Base-by-base conservation (phyloP, 2,888 invertebrate genomes). In the Mesodorylaimus sp. region DNA sequence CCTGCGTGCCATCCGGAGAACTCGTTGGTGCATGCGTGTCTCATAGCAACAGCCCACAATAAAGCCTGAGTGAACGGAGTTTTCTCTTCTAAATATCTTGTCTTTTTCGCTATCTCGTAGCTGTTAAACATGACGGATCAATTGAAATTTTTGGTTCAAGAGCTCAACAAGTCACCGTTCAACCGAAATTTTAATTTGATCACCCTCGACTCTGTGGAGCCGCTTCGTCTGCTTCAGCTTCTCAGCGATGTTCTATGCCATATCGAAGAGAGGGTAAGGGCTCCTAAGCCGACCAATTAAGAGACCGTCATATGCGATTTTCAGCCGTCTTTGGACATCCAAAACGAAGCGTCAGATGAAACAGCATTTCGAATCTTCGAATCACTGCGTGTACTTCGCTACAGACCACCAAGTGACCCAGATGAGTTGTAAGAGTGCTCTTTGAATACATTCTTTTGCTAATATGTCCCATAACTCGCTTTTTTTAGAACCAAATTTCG, bases 121-220 rank as follows among this genome's bases (percentile, higher is more conserved):
- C n/a, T n/a, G n/a, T n/a, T n/a, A 45, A 19, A 45, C 10, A 70
- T 71, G 70, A 68, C 69, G 60, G 70, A 72, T 46, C 65, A 68
- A 56, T 58, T 74, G 47, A 71, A 71, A 55, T 68, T 62, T 54
- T 70, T 74, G 54, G 78, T 85, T 43, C 76, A 74, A 53, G 81
- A 80, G 68, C 64, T 86, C 53, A 84, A 83, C 65, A 75, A 77
- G 58, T 72, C 75, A 44, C 76, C 77, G 1, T 77, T 84, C 58
- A 76, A 75, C 47, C 78, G 78, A 59, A 79, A 76, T 61, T 81
- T 79, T 61, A 85, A 83, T 62, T 69, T 86, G 53, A 82, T 87
- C 60, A 81, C 81, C 57, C 85, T 87, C 67, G 86, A 86, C 70
- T 77, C 82, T 3, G 69, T 86, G 52, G 77, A 77, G 53, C 76